Base-by-base conservation (phyloP, 2,797 vertebrate genomes). In the Xenentodon cancila region DNA sequence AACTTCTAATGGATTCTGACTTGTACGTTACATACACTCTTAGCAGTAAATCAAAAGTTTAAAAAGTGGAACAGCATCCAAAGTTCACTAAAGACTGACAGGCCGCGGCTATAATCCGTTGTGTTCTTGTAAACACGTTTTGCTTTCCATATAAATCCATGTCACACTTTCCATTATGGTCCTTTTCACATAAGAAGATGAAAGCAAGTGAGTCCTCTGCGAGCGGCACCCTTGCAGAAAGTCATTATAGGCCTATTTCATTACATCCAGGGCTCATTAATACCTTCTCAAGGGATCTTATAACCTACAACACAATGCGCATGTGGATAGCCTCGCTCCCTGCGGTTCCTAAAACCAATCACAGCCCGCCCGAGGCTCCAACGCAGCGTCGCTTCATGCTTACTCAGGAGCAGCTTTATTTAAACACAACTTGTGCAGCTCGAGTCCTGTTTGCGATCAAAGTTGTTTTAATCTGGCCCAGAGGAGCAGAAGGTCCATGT, bases 181-280 rank as follows among this genome's bases (percentile, higher is more conserved):
- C 9, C 34, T 11, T 18, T 20, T 67, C 11, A 45, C 53, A 64
- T 59, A 61, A 27, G 50, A 59, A 7, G 27, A 54, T 45, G 20
- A 61, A 48, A 43, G 40, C 2, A 7, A 44, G 37, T 11, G 9
- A 40, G 8, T 50, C 30, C 15, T 34, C n/a, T 15, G 46, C 50
- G 17, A n/a, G 7, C 43, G 5, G 56, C 48, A 48, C 44, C 53
- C 66, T 70, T 73, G 44, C 8, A 22, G 64, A 61, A 75, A 74
- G 73, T 75, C 72, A 49, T 55, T 27, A 44, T 22, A 32, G 56
- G 51, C 48, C 40, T 25, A 34, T 63, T 69, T 74, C 64, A 59
- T 73, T 64, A 30, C 55, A 32, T 16, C 58, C 62, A 53, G 20
- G 49, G 7, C 65, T 78, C 72, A 71, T 79, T 79, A 78, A 53